Percentiles rank a stretch among this genome's conserved stretches.
These are phyloP conservation scores for Lagenorhynchus albirostris DNA, from an alignment of 2,113 vertebrate genomes.

Conservation along the genomic window DNA sequence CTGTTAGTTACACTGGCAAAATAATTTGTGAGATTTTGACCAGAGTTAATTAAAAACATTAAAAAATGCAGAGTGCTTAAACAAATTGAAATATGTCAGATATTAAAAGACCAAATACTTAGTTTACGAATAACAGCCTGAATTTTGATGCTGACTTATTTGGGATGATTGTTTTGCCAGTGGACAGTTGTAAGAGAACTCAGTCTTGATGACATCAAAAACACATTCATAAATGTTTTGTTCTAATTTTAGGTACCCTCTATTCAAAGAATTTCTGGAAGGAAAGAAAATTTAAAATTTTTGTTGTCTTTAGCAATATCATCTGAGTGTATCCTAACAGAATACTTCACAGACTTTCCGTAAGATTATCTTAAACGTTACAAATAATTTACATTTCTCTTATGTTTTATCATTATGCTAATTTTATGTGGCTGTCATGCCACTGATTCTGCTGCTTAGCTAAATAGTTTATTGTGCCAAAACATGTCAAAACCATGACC, in stretches of 20 bases:
- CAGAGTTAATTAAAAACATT: slow-evolving; percentile 44
- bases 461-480: slow-evolving; percentile 59
- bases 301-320: neutral
- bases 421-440: neutral
- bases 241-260: neutral
- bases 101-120: slow-evolving; percentile 30
- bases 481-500: slow-evolving; percentile 37
- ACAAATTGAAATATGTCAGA: neutral
- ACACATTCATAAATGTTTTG: neutral
- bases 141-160: slow-evolving; percentile 38
- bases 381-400: slow-evolving; percentile 30
- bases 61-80: slow-evolving; percentile 19
- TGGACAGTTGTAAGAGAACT: neutral
- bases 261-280: slow-evolving; percentile 38
- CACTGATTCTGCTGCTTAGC: slow-evolving; percentile 24
- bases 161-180: neutral
- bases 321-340: slow-evolving; percentile 10
- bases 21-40: slow-evolving; percentile 47
- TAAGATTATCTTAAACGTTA: slow-evolving; percentile 38
- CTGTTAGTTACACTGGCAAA: slow-evolving; percentile 21
- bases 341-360: slow-evolving; percentile 35
- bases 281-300: neutral
- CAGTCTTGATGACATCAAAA: neutral
- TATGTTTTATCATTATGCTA: slow-evolving; percentile 1
- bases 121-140: neutral